These are phyloP conservation scores for Centrocercus urophasianus DNA, from an alignment of 2,113 vertebrate species.

Conservation along the genomic window DNA sequence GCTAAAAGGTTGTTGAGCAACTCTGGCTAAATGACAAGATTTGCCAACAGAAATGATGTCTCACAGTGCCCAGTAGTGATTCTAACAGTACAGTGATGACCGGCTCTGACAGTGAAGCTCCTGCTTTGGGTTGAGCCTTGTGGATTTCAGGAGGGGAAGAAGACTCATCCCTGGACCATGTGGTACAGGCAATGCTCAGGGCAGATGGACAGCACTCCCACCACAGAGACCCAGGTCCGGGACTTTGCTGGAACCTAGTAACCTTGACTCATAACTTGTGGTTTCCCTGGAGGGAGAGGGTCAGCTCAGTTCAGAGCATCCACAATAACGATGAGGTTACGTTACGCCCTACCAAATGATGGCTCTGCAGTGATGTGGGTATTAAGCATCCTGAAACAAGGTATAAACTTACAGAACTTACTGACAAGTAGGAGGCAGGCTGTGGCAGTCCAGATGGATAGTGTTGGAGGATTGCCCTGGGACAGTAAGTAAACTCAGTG, in stretches of 20 bases:
- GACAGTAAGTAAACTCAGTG: background rate
- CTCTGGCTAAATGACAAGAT: background rate
- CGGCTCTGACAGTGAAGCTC: background rate
- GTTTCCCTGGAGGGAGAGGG: background rate
- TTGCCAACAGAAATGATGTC: background rate
- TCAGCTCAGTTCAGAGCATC: fast-evolving
- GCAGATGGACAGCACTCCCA: background rate
- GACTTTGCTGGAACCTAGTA: background rate
- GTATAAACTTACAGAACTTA: background rate
- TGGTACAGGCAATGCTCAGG: background rate
- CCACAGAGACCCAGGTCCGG: background rate
- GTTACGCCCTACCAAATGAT: background rate
- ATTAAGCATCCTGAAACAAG: background rate
- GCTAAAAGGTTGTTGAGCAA: background rate
- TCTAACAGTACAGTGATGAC: background rate
- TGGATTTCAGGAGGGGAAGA: background rate
- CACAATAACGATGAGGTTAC: background rate
- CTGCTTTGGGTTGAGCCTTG: background rate
- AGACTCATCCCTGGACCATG: background rate
- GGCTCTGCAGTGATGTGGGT: background rate
- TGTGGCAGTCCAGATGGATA: background rate
- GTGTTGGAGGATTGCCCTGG: background rate
- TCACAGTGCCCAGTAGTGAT: background rate
- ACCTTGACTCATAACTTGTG: background rate
- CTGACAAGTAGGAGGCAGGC: background rate